A percentile compares a stretch with the other conserved stretches of the same genome.
These are phyloP conservation scores for Hoplodrina blanda DNA, from an alignment of 2,888 invertebrate species.

Conservation along the genomic window DNA sequence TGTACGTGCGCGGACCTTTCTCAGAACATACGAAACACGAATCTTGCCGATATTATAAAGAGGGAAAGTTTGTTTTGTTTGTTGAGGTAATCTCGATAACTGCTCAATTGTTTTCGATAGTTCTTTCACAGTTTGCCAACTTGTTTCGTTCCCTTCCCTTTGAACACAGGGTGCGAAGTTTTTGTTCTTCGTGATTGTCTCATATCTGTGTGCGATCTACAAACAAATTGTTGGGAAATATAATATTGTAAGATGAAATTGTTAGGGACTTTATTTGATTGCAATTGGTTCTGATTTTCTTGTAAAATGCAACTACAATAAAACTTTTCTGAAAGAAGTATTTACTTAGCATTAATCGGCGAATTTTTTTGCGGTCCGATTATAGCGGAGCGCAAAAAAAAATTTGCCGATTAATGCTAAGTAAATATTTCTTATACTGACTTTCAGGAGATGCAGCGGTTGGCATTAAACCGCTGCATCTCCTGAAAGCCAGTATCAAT, in stretches of 20 bases:
- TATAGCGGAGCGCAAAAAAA: no score
- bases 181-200: constrained; percentile 41
- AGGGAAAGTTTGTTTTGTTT: constrained; percentile 59
- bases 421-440: no score
- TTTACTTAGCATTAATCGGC: neutral
- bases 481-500: no score
- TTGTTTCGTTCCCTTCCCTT: constrained; percentile 48
- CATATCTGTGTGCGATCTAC: constrained; percentile 41
- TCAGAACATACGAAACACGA: constrained; percentile 37
- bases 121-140: constrained; percentile 59
- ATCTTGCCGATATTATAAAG: constrained; percentile 55
- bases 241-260: constrained; percentile 15
- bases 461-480: no score
- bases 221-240: constrained; percentile 35
- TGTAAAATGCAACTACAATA: neutral
- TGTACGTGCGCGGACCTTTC: constrained; percentile 28
- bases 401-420: no score
- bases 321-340: neutral
- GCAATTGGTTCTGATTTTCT: neutral
- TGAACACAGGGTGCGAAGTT: constrained; percentile 53
- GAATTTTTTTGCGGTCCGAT: neutral
- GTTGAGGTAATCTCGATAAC: constrained; percentile 62
- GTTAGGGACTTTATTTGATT: constrained; percentile 3
- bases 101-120: constrained; percentile 61
- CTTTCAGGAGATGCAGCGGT: no score